These are phyloP conservation scores for Lasioglossum pauxillum DNA, from an alignment of 2,888 invertebrate genomes.

Conservation along the genomic window DNA sequence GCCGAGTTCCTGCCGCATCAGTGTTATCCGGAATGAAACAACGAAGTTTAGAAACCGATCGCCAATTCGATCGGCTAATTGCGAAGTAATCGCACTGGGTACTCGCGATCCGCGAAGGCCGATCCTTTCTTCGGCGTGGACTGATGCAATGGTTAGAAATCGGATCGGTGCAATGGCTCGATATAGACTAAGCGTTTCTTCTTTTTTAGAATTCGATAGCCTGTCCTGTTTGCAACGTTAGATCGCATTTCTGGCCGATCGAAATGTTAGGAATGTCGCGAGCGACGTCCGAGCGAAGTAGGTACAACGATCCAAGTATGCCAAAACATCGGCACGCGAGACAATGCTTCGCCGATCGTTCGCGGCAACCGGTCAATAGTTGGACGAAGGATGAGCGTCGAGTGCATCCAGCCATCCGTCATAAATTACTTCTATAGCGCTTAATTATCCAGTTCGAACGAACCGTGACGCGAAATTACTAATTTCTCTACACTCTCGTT, in stretches of 20 bases:
- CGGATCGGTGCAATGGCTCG: background rate
- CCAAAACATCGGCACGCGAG: conserved; percentile 17
- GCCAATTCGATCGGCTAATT: background rate
- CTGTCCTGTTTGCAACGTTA: background rate
- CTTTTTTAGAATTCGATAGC: conserved; percentile 13
- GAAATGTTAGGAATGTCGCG: background rate
- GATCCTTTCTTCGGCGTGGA: too few relatives aligned
- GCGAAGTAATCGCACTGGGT: background rate
- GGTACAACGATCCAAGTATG: conserved; percentile 15
- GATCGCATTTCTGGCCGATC: background rate
- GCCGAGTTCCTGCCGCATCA: background rate
- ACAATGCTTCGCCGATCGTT: conserved; percentile 9
- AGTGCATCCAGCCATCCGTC: background rate
- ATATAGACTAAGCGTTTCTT: background rate
- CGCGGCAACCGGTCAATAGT: background rate
- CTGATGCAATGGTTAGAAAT: conserved; percentile 28
- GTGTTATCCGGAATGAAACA: background rate
- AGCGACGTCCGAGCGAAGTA: background rate
- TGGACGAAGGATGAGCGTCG: background rate
- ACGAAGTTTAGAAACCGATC: background rate
- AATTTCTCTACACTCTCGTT: background rate
- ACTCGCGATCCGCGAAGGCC: background rate
- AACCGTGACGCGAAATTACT: background rate
- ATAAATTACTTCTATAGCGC: background rate
- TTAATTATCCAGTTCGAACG: background rate